Evolutionary conservation across 2,888 invertebrate species (phyloP).

Genomic region (Pseudococcus jackbeardsleyi): DNA sequence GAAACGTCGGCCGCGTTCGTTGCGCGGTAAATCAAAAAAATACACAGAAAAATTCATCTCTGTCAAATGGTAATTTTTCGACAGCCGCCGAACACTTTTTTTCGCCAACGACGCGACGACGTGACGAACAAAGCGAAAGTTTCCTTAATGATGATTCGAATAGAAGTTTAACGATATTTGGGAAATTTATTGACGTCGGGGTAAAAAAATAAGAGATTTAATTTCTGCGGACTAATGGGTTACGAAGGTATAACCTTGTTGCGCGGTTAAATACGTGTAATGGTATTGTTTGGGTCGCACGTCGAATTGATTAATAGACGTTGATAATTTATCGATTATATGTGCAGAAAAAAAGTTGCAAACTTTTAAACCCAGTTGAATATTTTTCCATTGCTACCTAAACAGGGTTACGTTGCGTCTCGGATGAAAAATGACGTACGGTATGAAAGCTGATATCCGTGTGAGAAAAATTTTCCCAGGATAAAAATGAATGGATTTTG

Average conservation of each 20-base stretch:
- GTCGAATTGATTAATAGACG: slow-evolving; percentile 52
- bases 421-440: background rate
- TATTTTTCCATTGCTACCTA: background rate
- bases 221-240: background rate
- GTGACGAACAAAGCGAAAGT: slow-evolving; percentile 26
- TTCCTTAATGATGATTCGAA: slow-evolving; percentile 38
- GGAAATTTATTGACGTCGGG: background rate
- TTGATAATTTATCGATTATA: slow-evolving; percentile 43
- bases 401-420: background rate
- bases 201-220: background rate
- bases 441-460: background rate
- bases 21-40: slow-evolving; percentile 26
- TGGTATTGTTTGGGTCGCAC: slow-evolving; percentile 16
- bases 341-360: slow-evolving; percentile 16
- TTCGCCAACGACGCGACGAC: background rate
- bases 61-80: slow-evolving; percentile 51
- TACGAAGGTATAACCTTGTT: background rate
- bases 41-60: slow-evolving; percentile 37
- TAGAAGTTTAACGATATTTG: slow-evolving; percentile 44
- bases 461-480: background rate
- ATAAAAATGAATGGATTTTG: background rate
- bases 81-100: slow-evolving; percentile 11
- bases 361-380: background rate
- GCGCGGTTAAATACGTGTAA: background rate
- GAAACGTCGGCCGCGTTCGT: background rate